Evolutionary conservation across 2,888 invertebrate species (phyloP).

Genomic region (Chalcosyrphus nemorum): DNA sequence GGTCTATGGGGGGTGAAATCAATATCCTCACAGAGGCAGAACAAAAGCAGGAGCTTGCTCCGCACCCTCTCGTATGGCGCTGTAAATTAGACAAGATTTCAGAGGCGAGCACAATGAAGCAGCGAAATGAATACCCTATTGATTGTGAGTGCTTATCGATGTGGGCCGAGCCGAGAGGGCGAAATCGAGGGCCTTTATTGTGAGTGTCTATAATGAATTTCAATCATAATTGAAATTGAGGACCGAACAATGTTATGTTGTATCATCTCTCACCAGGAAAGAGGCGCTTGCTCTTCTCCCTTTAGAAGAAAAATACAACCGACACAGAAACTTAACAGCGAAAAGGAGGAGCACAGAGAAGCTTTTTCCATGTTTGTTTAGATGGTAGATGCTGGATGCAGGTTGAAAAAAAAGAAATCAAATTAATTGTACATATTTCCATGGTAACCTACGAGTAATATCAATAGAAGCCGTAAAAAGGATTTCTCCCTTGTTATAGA

Average conservation of each 20-base stretch:
- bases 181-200: slow-evolving; percentile 37
- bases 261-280: not conserved
- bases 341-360: slow-evolving; percentile 8
- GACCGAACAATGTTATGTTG: slow-evolving; percentile 17
- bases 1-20: not conserved
- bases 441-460: slow-evolving; percentile 21
- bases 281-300: not conserved
- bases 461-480: slow-evolving; percentile 33
- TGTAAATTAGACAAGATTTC: slow-evolving; percentile 39
- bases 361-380: slow-evolving; percentile 4
- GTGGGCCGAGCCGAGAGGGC: slow-evolving; percentile 1
- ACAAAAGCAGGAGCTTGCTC: not conserved
- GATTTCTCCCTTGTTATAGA: not conserved
- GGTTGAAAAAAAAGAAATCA: slow-evolving; percentile 44
- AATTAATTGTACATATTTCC: slow-evolving; percentile 57
- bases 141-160: slow-evolving; percentile 47
- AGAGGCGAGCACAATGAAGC: slow-evolving; percentile 9
- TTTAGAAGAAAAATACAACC: not conserved
- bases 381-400: not conserved
- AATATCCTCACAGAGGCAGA: not conserved
- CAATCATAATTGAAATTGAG: slow-evolving; percentile 55
- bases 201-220: slow-evolving; percentile 46
- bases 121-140: slow-evolving; percentile 46
- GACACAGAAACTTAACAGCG: slow-evolving; percentile 1
- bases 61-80: not conserved